Conservation (phyloP, 2,797 vertebrate genomes). For the Sus cebifrons region DNA sequence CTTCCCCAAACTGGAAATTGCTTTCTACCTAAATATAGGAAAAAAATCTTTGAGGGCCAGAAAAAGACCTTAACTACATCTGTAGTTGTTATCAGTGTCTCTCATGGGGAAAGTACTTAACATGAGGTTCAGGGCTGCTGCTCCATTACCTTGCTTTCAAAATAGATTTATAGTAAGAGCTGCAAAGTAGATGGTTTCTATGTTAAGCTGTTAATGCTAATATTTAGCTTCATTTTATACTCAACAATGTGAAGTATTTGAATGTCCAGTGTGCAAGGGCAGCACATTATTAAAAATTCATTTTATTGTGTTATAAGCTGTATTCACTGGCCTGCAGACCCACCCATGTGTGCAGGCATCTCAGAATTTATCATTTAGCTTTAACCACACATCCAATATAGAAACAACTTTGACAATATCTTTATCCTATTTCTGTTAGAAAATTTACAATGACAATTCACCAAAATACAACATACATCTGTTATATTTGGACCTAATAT, state of each 20-base stretch:
- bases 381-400: not conserved
- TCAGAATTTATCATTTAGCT: not conserved
- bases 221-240: not conserved
- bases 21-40: not conserved
- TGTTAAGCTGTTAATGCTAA: conserved; percentile 53
- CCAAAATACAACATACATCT: not conserved
- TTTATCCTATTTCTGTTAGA: not conserved
- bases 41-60: not conserved
- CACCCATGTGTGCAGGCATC: not conserved
- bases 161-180: conserved; percentile 77
- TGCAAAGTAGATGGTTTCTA: conserved; percentile 77
- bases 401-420: not conserved
- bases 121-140: not conserved
- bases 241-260: not conserved
- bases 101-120: not conserved
- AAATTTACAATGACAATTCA: not conserved
- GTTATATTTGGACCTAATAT: not conserved
- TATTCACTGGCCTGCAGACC: rapidly evolving
- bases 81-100: conserved; percentile 61
- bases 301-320: not conserved
- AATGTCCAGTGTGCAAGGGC: not conserved
- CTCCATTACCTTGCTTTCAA: conserved; percentile 69
- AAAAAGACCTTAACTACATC: conserved; percentile 40
- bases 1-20: not conserved
- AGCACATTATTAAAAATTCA: not conserved